Evolutionary conservation across 2,797 vertebrate species (phyloP), one percentile per base, ranked within the genome.

Genomic region (Sebastes aleutianus): DNA sequence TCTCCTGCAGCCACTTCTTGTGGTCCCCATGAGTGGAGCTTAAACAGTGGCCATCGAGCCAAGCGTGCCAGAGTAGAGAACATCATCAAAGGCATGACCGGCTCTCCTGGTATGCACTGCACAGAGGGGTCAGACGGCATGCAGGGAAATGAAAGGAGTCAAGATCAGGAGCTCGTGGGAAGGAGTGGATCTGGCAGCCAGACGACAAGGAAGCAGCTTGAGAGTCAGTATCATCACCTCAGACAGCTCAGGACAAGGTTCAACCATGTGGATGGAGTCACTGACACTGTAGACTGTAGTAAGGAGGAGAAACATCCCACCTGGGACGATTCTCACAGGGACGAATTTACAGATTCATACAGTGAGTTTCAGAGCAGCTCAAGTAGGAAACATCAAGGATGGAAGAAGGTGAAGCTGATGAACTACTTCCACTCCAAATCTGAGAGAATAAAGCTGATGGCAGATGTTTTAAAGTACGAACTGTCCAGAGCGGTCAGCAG

Each of bases 21-120:
- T 12, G 24, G 65, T 67, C 85, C 93, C 16, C 64, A 80, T 0
- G 87, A 94, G 20, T 92, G 94, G 85, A 83, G 87, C 74, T 32
- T 84, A 0, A 71, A 91, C 47, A 93, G 93, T 27, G 92, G 95
- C 24, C 80, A 93, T 75, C 91, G 57, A 85, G 96, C 96, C 20
- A 98, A 98, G 91, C 92, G 96, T 32, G 96, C 96, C 70, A 95
- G 97, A 86, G 97, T 97, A 57, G 97, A 98, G 86, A 97, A 95
- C 78, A 97, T 97, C 65, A 92, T 97, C 86, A 96, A 76, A 91
- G 95, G 96, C 73, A 97, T 97, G 95, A 95, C 77, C 69, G 70
- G 92, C 54, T 91, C 91, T 62, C 88, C 94, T 24, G 71, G 56
- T 34, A 4, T 81, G 8, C 58, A 31, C 11, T 59, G 65, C 53